Conservation (phyloP, 2,797 vertebrate species). For the Lerista edwardsae region DNA sequence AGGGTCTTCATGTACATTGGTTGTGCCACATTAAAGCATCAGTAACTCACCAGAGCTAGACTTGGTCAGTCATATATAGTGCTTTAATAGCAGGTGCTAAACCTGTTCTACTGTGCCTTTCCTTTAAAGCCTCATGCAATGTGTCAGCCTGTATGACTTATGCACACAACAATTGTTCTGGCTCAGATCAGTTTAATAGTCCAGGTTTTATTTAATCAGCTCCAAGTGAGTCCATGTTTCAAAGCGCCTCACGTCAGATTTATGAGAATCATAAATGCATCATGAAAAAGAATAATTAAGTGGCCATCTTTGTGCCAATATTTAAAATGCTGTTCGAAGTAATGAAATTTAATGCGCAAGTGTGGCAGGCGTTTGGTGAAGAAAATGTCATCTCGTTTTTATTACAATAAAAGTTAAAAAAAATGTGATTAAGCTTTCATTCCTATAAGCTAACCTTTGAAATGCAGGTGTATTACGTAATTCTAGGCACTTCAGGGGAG, state of each 20-base stretch:
- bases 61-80: background rate
- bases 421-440: conserved; percentile 1
- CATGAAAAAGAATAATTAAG: conserved; percentile 28
- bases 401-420: background rate
- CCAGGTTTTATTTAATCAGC: conserved; percentile 2
- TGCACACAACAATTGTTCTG: background rate
- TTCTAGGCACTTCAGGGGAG: background rate
- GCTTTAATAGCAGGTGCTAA: background rate
- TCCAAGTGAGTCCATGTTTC: conserved; percentile 45
- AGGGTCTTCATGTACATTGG: background rate
- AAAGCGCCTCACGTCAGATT: conserved; percentile 28
- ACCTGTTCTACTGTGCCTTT: background rate
- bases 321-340: conserved; percentile 11
- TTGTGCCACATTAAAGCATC: background rate
- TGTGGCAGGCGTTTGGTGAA: background rate
- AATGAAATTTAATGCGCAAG: conserved; percentile 26
- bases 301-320: conserved; percentile 4
- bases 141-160: background rate
- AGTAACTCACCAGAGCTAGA: background rate
- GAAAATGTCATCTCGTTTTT: conserved; percentile 1
- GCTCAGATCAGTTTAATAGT: background rate
- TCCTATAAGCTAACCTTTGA: background rate
- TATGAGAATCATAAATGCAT: conserved; percentile 4
- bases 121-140: background rate
- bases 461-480: background rate